phyloP scores from a whole-genome alignment of 2,888 invertebrate genomes.

The Drosophila kuntzei region DNA sequence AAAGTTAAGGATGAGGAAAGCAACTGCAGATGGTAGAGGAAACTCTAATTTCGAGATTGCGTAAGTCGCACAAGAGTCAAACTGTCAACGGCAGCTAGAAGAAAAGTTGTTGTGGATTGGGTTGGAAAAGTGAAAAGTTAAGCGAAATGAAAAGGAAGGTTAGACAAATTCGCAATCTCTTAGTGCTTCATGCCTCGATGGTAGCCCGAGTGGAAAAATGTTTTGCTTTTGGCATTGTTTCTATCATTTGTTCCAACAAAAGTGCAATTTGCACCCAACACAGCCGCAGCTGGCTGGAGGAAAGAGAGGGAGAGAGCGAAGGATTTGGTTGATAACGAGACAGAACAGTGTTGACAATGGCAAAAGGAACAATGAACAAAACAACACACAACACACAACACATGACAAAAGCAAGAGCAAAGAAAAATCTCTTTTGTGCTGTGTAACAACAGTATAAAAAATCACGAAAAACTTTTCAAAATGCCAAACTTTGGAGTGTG shows the following conservation, averaged over 20 bases:
- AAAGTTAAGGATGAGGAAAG: not conserved
- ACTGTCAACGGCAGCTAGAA: constrained; percentile 70
- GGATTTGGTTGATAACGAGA: constrained; percentile 45
- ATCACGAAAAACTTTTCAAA: constrained; percentile 70
- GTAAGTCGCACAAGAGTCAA: constrained; percentile 69
- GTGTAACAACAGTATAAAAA: constrained; percentile 64
- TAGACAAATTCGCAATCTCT: constrained; percentile 57
- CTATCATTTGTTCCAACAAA: constrained; percentile 78
- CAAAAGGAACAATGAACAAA: constrained; percentile 50
- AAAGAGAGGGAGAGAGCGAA: not conserved
- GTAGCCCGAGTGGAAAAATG: constrained; percentile 56
- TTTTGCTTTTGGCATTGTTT: constrained; percentile 75
- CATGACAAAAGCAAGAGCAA: constrained; percentile 63
- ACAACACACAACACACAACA: constrained; percentile 53
- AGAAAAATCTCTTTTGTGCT: constrained; percentile 75
- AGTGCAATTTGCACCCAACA: constrained; percentile 81
- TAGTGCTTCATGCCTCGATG: constrained; percentile 6
- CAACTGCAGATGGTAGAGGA: constrained; percentile 25
- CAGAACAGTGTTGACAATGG: constrained; percentile 77
- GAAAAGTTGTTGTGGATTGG: constrained; percentile 32
- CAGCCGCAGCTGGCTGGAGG: constrained; percentile 55
- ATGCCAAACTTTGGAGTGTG: constrained; percentile 61
- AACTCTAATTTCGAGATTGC: constrained; percentile 65
- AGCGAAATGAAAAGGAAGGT: constrained; percentile 67
- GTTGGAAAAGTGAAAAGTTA: constrained; percentile 73